Evolutionary conservation across 2,113 vertebrate genomes (phyloP).

Genomic region (Xenus cinereus): DNA sequence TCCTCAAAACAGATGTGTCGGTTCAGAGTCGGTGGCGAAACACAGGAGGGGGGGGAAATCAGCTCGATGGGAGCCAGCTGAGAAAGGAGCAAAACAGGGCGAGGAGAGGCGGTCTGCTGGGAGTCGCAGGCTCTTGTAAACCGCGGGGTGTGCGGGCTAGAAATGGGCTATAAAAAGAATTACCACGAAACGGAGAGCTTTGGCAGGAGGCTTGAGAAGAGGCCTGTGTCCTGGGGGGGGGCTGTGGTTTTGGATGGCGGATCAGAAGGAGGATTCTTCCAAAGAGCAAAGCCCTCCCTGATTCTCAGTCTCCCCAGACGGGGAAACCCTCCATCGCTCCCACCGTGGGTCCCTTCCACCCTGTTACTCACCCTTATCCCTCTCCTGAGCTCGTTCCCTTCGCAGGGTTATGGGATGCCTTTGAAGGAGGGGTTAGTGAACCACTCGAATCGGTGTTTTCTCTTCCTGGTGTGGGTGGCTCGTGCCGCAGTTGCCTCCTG

Average conservation of each 20-base stretch:
- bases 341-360: not conserved
- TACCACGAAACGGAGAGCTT: not conserved
- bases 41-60: not conserved
- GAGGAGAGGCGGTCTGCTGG: not conserved
- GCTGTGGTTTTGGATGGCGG: not conserved
- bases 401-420: fast-evolving
- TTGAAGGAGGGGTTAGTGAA: not conserved
- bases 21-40: too few species aligned
- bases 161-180: not conserved
- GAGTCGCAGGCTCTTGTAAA: not conserved
- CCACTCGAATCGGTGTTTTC: not conserved
- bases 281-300: not conserved
- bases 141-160: not conserved
- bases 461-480: not conserved
- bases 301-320: not conserved
- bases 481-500: fast-evolving
- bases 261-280: not conserved
- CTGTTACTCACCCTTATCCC: not conserved
- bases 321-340: not conserved
- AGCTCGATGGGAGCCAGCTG: not conserved
- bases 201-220: not conserved
- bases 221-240: not conserved
- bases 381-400: not conserved
- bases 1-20: not conserved
- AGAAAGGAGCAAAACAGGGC: not conserved